A percentile compares a stretch with the other conserved stretches of the same genome.
Conservation (phyloP, 2,888 invertebrate species). For the Lordiphosa fenestrarum region DNA sequence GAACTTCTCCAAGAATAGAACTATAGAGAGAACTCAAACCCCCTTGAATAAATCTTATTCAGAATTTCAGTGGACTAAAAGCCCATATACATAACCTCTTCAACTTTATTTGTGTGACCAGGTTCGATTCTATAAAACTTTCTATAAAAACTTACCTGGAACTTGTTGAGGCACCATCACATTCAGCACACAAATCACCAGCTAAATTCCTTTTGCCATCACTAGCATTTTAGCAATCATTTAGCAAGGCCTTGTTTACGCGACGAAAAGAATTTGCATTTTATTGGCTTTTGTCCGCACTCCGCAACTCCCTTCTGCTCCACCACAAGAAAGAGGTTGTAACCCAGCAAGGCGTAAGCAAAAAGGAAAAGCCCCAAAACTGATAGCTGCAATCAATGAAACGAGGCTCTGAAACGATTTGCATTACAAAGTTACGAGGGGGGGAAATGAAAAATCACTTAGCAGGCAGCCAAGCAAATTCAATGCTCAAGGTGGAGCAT, state of each 20-base stretch:
- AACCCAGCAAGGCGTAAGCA: slow-evolving; percentile 16
- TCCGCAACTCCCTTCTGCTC: not conserved
- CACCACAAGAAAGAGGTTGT: slow-evolving; percentile 21
- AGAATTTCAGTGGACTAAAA: too few relatives aligned
- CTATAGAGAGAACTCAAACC: too few relatives aligned
- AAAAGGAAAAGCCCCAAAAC: slow-evolving; percentile 17
- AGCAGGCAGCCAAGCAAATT: slow-evolving; percentile 9
- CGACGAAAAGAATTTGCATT: slow-evolving; percentile 61
- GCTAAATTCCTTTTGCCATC: slow-evolving; percentile 16
- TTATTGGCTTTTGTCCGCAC: slow-evolving; percentile 48
- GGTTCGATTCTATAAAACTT: not conserved
- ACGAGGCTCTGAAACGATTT: slow-evolving; percentile 42
- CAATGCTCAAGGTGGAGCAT: slow-evolving; percentile 23
- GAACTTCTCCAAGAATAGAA: too few relatives aligned
- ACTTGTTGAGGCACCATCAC: not conserved
- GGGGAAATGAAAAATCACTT: slow-evolving; percentile 54
- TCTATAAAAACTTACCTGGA: not conserved
- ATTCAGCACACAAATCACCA: too few relatives aligned
- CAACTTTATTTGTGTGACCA: too few relatives aligned
- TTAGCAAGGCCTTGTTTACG: slow-evolving; percentile 47
- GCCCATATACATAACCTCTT: too few relatives aligned
- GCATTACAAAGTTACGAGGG: slow-evolving; percentile 56
- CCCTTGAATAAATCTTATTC: too few relatives aligned
- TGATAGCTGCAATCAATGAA: slow-evolving; percentile 48
- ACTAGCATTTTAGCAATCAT: slow-evolving; percentile 7